phyloP scores from a whole-genome alignment of 2,113 vertebrate species.

The Poeciliopsis turrubarensis region DNA sequence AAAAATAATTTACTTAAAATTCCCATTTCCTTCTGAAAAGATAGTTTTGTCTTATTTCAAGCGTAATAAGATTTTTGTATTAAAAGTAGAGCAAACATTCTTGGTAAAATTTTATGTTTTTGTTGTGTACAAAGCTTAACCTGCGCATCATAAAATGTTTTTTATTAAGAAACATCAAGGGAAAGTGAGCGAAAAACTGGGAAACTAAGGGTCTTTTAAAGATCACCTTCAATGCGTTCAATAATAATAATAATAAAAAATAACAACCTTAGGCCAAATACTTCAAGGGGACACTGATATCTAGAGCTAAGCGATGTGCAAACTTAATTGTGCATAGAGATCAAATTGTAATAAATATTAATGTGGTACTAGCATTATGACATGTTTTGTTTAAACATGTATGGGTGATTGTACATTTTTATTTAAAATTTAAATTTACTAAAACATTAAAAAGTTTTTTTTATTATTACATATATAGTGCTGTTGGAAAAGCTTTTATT shows the following conservation, averaged over 20 bases:
- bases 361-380: slow-evolving; percentile 67
- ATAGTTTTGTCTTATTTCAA: too few relatives aligned
- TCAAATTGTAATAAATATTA: slow-evolving; percentile 79
- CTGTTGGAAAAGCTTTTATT: slow-evolving; percentile 58
- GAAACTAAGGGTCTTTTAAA: slow-evolving; percentile 32
- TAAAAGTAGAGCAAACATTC: too few relatives aligned
- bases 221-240: slow-evolving; percentile 58
- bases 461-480: slow-evolving; percentile 12
- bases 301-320: slow-evolving; percentile 70
- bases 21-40: too few relatives aligned
- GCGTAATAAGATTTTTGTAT: too few relatives aligned
- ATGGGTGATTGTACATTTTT: slow-evolving; percentile 76
- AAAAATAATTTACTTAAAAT: too few relatives aligned
- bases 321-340: slow-evolving; percentile 79
- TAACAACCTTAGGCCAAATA: slow-evolving; percentile 65
- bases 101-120: too few relatives aligned
- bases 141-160: slow-evolving; percentile 53
- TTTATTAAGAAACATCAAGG: slow-evolving; percentile 52
- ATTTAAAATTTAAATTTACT: slow-evolving; percentile 72
- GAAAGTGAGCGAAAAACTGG: slow-evolving; percentile 60
- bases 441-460: slow-evolving; percentile 52
- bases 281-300: slow-evolving; percentile 55
- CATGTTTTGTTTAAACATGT: slow-evolving; percentile 63
- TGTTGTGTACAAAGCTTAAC: slow-evolving; percentile 38
- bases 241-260: slow-evolving; percentile 12